A percentile compares a stretch with the other conserved stretches of the same genome.
Conservation (phyloP, 2,888 invertebrate genomes). For the Acrocera orbiculus region DNA sequence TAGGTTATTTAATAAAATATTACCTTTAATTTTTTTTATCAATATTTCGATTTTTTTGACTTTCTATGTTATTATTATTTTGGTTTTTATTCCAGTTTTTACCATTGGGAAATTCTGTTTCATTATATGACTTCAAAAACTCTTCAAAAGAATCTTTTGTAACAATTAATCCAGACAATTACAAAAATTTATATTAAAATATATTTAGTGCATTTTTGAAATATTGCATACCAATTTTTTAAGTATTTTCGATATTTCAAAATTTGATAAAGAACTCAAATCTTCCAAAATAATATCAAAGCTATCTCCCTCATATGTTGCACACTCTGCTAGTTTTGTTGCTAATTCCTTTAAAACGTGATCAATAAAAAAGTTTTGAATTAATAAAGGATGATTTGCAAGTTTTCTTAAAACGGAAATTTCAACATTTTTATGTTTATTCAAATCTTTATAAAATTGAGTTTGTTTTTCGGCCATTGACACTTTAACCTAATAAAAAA, state of each 20-base stretch:
- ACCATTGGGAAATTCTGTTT: too few relatives aligned
- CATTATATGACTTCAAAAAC: too few relatives aligned
- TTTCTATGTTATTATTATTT: too few relatives aligned
- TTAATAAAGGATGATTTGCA: slow-evolving; percentile 82
- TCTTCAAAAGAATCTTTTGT: too few relatives aligned
- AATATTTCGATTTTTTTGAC: too few relatives aligned
- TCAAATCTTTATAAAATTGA: slow-evolving; percentile 55
- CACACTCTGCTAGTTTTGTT: slow-evolving; percentile 44
- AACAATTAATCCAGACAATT: too few relatives aligned
- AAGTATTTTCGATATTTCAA: slow-evolving; percentile 70
- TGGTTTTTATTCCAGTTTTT: too few relatives aligned
- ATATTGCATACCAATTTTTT: slow-evolving; percentile 36
- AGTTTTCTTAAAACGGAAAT: slow-evolving; percentile 62
- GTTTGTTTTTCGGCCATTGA: slow-evolving; percentile 56
- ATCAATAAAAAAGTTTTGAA: slow-evolving; percentile 56
- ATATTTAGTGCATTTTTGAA: too few relatives aligned
- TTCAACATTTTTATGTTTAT: slow-evolving; percentile 44
- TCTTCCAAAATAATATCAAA: slow-evolving; percentile 71
- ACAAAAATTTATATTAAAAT: too few relatives aligned
- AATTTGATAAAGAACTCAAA: slow-evolving; percentile 74
- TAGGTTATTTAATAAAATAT: too few relatives aligned
- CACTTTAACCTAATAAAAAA: slow-evolving; percentile 37
- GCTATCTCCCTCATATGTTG: slow-evolving; percentile 56
- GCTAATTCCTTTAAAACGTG: slow-evolving; percentile 48
- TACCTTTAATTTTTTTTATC: too few relatives aligned